Conservation (phyloP, 2,113 vertebrate species). For the Axis porcinus region DNA sequence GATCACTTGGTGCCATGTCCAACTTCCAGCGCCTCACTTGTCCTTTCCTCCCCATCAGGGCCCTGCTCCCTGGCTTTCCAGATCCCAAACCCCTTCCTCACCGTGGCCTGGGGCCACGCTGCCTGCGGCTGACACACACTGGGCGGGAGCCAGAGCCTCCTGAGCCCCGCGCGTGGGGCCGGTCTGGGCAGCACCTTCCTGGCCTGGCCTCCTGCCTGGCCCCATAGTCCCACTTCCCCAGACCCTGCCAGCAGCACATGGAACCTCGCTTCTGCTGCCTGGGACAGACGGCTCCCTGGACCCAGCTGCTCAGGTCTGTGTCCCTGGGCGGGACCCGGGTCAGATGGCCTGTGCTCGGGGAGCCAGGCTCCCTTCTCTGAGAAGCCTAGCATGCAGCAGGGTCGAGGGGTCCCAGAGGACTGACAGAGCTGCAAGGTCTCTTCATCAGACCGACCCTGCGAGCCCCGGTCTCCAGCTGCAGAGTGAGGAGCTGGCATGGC, state of each 20-base stretch:
- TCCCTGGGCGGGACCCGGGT: background rate
- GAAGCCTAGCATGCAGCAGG: background rate
- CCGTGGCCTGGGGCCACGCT: background rate
- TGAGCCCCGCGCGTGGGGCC: accelerated
- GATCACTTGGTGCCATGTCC: background rate
- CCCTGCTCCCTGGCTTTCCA: background rate
- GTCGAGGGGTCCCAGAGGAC: background rate
- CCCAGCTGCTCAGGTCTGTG: background rate
- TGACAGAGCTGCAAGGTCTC: background rate
- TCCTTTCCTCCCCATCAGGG: background rate
- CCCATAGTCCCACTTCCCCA: background rate
- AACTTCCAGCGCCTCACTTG: no score
- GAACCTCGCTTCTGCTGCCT: background rate
- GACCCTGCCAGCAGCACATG: background rate
- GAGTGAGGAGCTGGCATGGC: background rate
- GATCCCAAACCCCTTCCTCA: background rate
- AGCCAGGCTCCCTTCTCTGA: background rate
- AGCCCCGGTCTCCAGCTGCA: background rate
- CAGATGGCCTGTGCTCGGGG: background rate
- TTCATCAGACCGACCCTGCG: accelerated
- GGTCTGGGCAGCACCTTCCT: background rate
- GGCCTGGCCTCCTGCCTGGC: background rate
- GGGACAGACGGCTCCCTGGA: background rate
- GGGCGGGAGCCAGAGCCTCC: background rate
- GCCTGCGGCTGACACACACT: accelerated